A percentile compares a stretch with the other conserved stretches of the same genome.
These are phyloP conservation scores for Sciaenops ocellatus DNA, from an alignment of 2,797 vertebrate genomes.

Conservation along the genomic window DNA sequence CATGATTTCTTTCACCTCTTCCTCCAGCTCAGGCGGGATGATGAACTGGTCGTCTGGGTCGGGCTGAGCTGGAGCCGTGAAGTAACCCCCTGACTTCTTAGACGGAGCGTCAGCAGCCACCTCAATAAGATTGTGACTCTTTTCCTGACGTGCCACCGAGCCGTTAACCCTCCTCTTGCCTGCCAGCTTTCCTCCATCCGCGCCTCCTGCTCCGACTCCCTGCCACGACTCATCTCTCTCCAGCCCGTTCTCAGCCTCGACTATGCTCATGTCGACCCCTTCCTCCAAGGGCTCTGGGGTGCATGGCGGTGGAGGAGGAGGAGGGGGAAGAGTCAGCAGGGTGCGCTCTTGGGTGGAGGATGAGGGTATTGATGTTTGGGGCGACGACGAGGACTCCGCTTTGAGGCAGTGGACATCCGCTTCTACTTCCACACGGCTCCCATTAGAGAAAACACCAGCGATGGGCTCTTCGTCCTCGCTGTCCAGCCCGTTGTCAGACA, in stretches of 20 bases:
- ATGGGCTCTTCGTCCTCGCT: slow-evolving; percentile 98
- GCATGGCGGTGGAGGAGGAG: slow-evolving; percentile 74
- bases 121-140: slow-evolving; percentile 97
- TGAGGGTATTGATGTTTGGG: slow-evolving; percentile 32
- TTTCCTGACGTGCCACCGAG: slow-evolving; percentile 93
- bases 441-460: slow-evolving; percentile 95
- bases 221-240: slow-evolving; percentile 76
- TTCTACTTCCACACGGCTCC: slow-evolving; percentile 96
- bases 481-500: slow-evolving; percentile 97
- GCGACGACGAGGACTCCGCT: slow-evolving; percentile 54
- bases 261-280: slow-evolving; percentile 77
- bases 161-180: slow-evolving; percentile 91
- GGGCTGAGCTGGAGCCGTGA: slow-evolving; percentile 95
- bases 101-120: slow-evolving; percentile 93
- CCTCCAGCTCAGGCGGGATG: slow-evolving; percentile 97
- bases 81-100: slow-evolving; percentile 94
- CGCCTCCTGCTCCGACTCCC: slow-evolving; percentile 74
- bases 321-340: slow-evolving; percentile 69
- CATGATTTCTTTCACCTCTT: slow-evolving; percentile 99
- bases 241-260: slow-evolving; percentile 57
- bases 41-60: slow-evolving; percentile 99
- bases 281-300: slow-evolving; percentile 87
- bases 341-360: slow-evolving; percentile 57
- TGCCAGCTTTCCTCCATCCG: slow-evolving; percentile 65
- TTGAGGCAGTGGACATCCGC: slow-evolving; percentile 93